Conservation (phyloP, 64 coral and sea anemone species). For the Actinia tenebrosa region DNA sequence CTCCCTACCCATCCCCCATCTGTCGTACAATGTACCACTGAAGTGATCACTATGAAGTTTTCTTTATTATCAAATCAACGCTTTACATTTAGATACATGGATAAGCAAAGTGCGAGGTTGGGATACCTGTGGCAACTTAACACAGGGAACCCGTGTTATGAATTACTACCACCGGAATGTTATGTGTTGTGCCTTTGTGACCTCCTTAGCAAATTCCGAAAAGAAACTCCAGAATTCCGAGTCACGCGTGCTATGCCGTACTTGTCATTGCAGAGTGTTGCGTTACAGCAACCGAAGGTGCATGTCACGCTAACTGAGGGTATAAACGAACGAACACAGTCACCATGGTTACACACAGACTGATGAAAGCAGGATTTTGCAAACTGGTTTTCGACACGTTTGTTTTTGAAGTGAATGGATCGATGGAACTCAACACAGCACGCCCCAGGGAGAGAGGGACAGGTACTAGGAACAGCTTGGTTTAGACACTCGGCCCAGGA, state of each 20-base stretch:
- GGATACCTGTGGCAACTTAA: neutral
- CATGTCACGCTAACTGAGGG: neutral
- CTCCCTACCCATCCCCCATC: too few relatives aligned
- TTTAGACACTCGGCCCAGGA: conserved; percentile 2
- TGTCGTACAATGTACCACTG: too few relatives aligned
- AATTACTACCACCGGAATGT: neutral
- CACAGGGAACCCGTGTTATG: neutral
- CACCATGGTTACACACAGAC: conserved; percentile 4
- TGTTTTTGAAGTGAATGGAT: neutral
- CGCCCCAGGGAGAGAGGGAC: neutral
- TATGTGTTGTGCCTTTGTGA: neutral
- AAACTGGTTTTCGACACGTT: neutral
- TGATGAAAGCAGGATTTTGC: neutral
- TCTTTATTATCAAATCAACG: too few relatives aligned
- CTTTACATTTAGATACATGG: too few relatives aligned
- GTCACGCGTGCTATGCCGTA: neutral
- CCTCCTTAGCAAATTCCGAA: neutral
- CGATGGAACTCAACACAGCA: neutral
- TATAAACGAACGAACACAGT: neutral
- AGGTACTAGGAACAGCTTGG: neutral
- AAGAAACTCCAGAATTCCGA: neutral
- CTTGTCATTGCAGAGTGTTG: neutral
- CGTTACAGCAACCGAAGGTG: neutral
- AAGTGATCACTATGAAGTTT: too few relatives aligned
- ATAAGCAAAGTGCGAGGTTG: too few relatives aligned